These are phyloP conservation scores for Eublepharis macularius DNA, from an alignment of 2,113 vertebrate species.

Conservation along the genomic window DNA sequence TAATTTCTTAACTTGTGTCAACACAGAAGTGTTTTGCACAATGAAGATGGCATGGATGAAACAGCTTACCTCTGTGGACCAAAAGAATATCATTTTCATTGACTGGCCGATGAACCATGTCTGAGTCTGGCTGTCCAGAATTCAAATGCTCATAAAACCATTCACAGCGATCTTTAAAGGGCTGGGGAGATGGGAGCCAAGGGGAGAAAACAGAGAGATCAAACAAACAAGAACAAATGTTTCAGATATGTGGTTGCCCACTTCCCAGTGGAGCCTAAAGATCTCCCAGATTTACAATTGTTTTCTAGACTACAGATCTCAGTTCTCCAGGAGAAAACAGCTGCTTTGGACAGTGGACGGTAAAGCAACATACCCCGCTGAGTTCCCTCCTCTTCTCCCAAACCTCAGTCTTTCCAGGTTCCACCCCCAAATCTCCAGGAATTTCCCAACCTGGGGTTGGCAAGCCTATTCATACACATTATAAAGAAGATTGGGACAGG, in stretches of 20 bases:
- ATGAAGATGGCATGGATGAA: neutral
- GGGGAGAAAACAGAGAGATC: too few species aligned
- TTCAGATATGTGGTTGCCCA: too few species aligned
- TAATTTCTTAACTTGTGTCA: constrained; percentile 57
- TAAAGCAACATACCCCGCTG: too few species aligned
- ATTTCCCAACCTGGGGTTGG: too few species aligned
- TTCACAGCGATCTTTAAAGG: constrained; percentile 97
- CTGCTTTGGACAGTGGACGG: too few species aligned
- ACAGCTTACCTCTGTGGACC: constrained; percentile 90
- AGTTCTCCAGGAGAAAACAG: too few species aligned
- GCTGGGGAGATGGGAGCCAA: constrained; percentile 70
- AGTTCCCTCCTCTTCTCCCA: too few species aligned
- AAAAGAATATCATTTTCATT: constrained; percentile 95
- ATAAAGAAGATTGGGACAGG: neutral
- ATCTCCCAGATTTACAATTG: too few species aligned
- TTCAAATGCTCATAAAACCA: constrained; percentile 99
- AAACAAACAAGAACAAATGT: constrained; percentile 39
- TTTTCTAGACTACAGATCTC: too few species aligned
- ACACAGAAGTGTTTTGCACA: constrained; percentile 6
- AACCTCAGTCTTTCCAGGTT: too few species aligned
- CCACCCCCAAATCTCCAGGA: too few species aligned
- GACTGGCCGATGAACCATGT: constrained; percentile 98
- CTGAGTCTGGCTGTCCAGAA: constrained; percentile 89
- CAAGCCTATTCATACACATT: constrained; percentile 10
- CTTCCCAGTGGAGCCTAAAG: too few species aligned